Evolutionary conservation across 1,140 invertebrate genomes (phyloP), one percentile per base, ranked within the genome.

Genomic region (Meloidogyne exigua): DNA sequence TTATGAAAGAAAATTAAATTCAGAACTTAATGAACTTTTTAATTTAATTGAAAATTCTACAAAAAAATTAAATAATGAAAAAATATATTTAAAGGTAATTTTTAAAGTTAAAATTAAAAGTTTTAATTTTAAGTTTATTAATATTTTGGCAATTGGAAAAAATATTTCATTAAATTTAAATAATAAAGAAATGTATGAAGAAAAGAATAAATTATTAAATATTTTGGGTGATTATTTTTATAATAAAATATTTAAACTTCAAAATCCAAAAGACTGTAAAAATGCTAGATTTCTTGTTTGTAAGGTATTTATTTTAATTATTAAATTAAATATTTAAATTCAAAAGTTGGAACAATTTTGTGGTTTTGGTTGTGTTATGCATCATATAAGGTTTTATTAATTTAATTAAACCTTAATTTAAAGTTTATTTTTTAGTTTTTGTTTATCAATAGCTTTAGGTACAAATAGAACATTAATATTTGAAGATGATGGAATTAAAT

Each of bases 281-380:
- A 67, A 15, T 21, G 65, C 65, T 21, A 28, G 65, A 28, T 39
- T 67, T 28, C 65, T 67, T 28, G 36, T 67, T 67, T 67, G 65
- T 39, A 39, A 67, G 26, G 65, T 67, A 67, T 18, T 67, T 67
- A 11, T 15, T 18, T 18, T 0, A 67, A n/a, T 67, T 67, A 11
- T 4, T 11, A 18, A 67, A 12, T 13, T 13, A 39, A 18, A 67
- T 18, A 67, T n/a, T 67, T 18, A 21, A 18, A 18, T 21, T 21
- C 3, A 15, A 28, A 67, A 67, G 65, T 32, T 67, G 65, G 65
- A 67, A 28, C 26, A 28, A 18, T 39, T 32, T 39, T 67, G 65
- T 39, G 65, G 65, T 11, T 67, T 67, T 39, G 65, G 65, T 11
- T 67, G 65, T 39, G 26, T 67, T 18, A 39, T 67, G 13, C 65